Evolutionary conservation across 2,113 vertebrate genomes (phyloP).

Genomic region (Peromyscus polionotus): DNA sequence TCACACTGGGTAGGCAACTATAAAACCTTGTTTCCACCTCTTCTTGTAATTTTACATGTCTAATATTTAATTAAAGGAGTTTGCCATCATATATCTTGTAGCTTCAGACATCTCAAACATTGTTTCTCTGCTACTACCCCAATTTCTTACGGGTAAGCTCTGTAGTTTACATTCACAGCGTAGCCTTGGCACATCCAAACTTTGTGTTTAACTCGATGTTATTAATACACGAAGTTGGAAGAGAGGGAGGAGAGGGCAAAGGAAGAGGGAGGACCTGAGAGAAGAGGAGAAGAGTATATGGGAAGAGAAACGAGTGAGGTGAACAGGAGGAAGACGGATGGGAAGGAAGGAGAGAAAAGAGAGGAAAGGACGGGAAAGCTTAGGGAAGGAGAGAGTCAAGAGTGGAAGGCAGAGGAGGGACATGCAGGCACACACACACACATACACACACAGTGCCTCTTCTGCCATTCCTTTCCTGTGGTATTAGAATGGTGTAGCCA

Average conservation of each 20-base stretch:
- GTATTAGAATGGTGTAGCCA: background rate
- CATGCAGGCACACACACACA: background rate
- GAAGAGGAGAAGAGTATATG: fast-evolving
- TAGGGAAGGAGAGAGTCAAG: background rate
- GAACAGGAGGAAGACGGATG: background rate
- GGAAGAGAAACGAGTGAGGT: fast-evolving
- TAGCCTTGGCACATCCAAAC: background rate
- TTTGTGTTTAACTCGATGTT: background rate
- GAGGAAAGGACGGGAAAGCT: background rate
- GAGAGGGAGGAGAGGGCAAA: fast-evolving
- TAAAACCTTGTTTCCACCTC: background rate
- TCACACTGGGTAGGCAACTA: background rate
- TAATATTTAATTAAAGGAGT: background rate
- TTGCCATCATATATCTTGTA: background rate
- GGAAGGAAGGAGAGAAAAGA: no score
- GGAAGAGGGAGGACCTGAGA: fast-evolving
- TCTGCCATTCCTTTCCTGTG: background rate
- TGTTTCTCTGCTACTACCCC: background rate
- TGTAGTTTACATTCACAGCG: background rate
- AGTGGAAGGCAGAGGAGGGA: background rate
- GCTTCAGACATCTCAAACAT: background rate
- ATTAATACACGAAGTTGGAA: background rate
- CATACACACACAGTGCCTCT: background rate
- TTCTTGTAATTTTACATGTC: background rate
- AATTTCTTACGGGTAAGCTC: background rate